Evolutionary conservation across 2,888 invertebrate species (phyloP), one percentile per base, ranked within the genome.

Genomic region (Eurytoma californica): DNA sequence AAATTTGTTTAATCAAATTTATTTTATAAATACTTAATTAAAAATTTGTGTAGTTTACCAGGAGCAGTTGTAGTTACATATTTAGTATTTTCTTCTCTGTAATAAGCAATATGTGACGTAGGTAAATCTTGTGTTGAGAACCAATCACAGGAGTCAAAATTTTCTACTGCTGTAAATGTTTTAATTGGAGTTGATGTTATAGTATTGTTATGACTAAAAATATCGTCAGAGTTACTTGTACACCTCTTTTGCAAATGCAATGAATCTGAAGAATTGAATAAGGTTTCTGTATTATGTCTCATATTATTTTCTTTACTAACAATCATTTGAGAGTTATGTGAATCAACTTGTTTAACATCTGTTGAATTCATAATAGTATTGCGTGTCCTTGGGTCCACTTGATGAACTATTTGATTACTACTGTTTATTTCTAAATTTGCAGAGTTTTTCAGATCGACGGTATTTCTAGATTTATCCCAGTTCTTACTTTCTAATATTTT

Each of bases 161-260:
- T 79, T 67, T 77, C 69, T 51, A 68, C 3, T 3, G 70, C 61
- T 51, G 65, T 61, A 67, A 12, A 70, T 13, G 68, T 63, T 77
- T 82, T 82, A 47, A 82, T 20, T 3, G 82, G 82, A 2, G 82
- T 82, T 39, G 82, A 82, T 20, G 77, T 81, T 39, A 63, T 20
- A 30, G 74, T 65, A 63, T 67, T 79, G 60, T 79, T 79, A 16
- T 55, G 73, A 28, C 24, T 49, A 60, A 69, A 77, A 28, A 74
- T 18, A 30, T 55, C 47, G 20, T 68, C 63, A 47, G 47, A n/a
- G 18, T 51, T 73, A 14, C 61, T 3, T 63, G 2, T 13, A 39
- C 49, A 51, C 16, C 67, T 79, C 28, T 70, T 63, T 39, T 55
- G n/a, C 24, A 72, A 16, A 24, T 20, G 57, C 49, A 77, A 66